Conservation (phyloP, 2,888 invertebrate species). For the Smittia sp. region DNA sequence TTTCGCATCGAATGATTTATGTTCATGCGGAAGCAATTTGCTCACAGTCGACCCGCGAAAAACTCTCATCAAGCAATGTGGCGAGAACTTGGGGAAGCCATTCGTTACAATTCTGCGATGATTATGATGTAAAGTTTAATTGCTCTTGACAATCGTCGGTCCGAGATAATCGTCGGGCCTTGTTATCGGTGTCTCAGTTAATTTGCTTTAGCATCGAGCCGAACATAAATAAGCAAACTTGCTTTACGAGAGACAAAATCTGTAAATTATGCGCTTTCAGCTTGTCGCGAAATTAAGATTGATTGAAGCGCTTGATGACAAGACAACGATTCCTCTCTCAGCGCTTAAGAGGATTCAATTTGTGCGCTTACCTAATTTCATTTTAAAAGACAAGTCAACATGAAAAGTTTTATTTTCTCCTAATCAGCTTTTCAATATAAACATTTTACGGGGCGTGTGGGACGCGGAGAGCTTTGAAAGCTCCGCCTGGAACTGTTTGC, state of each 20-base stretch:
- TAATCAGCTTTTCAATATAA: too few species aligned
- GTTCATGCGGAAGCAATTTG: background rate
- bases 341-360: background rate
- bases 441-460: too few species aligned
- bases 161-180: conserved; percentile 11
- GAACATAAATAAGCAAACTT: background rate
- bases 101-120: background rate
- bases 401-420: too few species aligned
- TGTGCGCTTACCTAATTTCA: background rate
- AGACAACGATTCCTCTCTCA: background rate
- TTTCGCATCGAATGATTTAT: conserved; percentile 11
- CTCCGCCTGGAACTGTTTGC: too few species aligned
- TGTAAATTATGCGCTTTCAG: background rate
- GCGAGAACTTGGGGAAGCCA: background rate
- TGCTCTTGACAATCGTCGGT: conserved; percentile 5
- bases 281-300: background rate
- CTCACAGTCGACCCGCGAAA: background rate
- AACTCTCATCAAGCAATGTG: background rate
- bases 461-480: too few species aligned
- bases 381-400: background rate
- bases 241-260: background rate
- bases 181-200: background rate
- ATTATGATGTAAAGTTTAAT: background rate
- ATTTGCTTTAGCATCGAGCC: background rate
- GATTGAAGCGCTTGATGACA: background rate